Base-by-base conservation (phyloP, 2,113 vertebrate genomes). In the Halichoeres trimaculatus region DNA sequence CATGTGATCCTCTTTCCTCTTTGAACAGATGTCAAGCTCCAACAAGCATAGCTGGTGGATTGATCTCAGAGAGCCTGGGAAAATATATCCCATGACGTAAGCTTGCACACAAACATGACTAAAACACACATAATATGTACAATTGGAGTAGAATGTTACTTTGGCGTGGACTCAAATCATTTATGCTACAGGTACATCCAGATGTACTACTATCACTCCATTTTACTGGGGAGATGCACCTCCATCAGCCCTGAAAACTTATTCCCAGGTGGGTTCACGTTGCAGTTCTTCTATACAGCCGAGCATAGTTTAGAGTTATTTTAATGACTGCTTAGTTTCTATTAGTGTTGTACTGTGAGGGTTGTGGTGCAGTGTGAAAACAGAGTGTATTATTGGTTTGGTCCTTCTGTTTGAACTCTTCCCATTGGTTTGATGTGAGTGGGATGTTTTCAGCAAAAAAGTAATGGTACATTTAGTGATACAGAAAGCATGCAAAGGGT, bases 191-290 rank as follows among this genome's bases (percentile, higher is more conserved):
- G 94, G 58, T 60, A 76, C 36, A 13, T 1, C n/a, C 78, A 70
- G 30, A 67, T 90, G 66, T 75, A 60, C 55, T 53, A 57, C 13
- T 81, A 84, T 59, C 71, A 83, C 7, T 56, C 78, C 3, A 0
- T 0, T 1, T 88, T 91, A 60, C 74, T 84, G 76, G 89, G 81
- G 16, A 84, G 58, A 50, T 95, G 94, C 63, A 78, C 90, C n/a
- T 76, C 81, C 60, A 58, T 93, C 35, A 89, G 38, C 24, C 8
- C 67, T 4, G 36, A 80, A 1, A 70, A 10, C 1, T 0, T 34
- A 3, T 62, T 76, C 51, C 86, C 86, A 50, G 74, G 93, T 88
- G 63, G 76, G 73, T 69, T 2, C 24, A 45, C 8, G 6, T 52
- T 8, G n/a, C 4, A 12, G 2, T 23, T 47, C 14, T 41, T 50